Percentiles rank a stretch among this genome's conserved stretches.
Evolutionary conservation across 1,140 invertebrate genomes (phyloP).

Genomic region (Paracyclopina nana): DNA sequence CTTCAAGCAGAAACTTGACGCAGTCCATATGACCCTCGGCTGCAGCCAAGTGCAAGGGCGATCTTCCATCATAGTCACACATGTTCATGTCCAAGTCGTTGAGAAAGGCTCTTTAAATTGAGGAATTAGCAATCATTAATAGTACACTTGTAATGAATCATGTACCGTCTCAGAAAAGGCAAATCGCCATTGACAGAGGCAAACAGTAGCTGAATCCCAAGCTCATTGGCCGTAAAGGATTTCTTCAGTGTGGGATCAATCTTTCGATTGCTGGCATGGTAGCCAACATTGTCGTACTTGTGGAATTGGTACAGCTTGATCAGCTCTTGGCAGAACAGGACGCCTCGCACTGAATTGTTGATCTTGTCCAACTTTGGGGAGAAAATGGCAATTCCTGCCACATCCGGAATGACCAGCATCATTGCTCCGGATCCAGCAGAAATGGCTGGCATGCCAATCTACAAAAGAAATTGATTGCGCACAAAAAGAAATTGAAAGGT

Average conservation of each 20-base stretch:
- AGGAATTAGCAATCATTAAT: too few relatives aligned
- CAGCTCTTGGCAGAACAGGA: slow-evolving; percentile 74
- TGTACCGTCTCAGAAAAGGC: not conserved
- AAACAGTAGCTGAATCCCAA: not conserved
- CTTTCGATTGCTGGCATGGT: not conserved
- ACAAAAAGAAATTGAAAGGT: not conserved
- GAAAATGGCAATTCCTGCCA: slow-evolving; percentile 87
- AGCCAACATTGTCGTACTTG: slow-evolving; percentile 41
- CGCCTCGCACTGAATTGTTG: slow-evolving; percentile 71
- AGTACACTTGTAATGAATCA: too few relatives aligned
- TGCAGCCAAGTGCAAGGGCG: slow-evolving; percentile 71
- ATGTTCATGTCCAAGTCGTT: slow-evolving; percentile 44
- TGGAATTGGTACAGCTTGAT: slow-evolving; percentile 85
- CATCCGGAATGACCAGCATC: slow-evolving; percentile 85
- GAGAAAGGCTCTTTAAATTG: not conserved
- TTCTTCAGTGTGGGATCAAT: slow-evolving; percentile 5
- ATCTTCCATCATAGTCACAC: slow-evolving; percentile 76
- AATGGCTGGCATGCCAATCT: slow-evolving; percentile 88
- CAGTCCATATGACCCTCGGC: slow-evolving; percentile 73
- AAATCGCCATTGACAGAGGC: not conserved
- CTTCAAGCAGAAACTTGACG: slow-evolving; percentile 49
- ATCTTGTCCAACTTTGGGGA: slow-evolving; percentile 74
- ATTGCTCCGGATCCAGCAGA: slow-evolving; percentile 85
- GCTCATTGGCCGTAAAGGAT: not conserved
- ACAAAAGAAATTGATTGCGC: not conserved